A percentile compares a stretch with the other conserved stretches of the same genome.
Evolutionary conservation across 2,888 invertebrate species (phyloP).

Genomic region (Pollenia labialis): DNA sequence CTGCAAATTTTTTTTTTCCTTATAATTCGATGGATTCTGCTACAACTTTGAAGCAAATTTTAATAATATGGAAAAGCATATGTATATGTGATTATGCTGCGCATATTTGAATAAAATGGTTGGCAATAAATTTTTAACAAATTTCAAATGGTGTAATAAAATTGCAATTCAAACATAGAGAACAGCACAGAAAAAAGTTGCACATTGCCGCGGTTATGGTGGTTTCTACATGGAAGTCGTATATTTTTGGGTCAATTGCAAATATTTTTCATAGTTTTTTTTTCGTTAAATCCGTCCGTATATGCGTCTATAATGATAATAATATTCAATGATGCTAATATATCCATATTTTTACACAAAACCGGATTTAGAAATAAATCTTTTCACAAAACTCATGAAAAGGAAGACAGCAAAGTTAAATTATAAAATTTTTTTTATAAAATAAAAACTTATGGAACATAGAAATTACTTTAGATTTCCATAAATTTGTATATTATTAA

Average conservation of each 20-base stretch:
- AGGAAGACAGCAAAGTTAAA: slow-evolving; percentile 60
- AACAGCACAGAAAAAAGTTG: slow-evolving; percentile 48
- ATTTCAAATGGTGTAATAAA: slow-evolving; percentile 71
- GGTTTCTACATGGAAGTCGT: slow-evolving; percentile 48
- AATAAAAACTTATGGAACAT: neutral
- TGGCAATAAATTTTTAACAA: slow-evolving; percentile 68
- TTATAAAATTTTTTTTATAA: slow-evolving; percentile 21
- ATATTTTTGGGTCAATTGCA: slow-evolving; percentile 52
- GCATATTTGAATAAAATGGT: slow-evolving; percentile 40
- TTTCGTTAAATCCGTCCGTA: slow-evolving; percentile 15
- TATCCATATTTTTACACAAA: slow-evolving; percentile 27
- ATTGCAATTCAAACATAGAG: slow-evolving; percentile 59
- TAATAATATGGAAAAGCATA: slow-evolving; percentile 40
- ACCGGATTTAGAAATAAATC: slow-evolving; percentile 66
- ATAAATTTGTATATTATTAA: slow-evolving; percentile 13
- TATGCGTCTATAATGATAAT: slow-evolving; percentile 50
- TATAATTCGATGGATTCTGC: slow-evolving; percentile 40
- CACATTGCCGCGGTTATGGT: slow-evolving; percentile 54
- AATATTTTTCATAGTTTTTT: slow-evolving; percentile 42
- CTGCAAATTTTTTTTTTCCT: neutral
- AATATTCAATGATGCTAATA: slow-evolving; percentile 55
- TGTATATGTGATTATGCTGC: neutral
- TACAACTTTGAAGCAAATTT: slow-evolving; percentile 60
- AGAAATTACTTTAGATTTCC: slow-evolving; percentile 12
- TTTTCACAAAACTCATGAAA: slow-evolving; percentile 67